Evolutionary conservation across 53 echinoderm and acorn worm species (phyloP).

Genomic region (Apostichopus leukothele): DNA sequence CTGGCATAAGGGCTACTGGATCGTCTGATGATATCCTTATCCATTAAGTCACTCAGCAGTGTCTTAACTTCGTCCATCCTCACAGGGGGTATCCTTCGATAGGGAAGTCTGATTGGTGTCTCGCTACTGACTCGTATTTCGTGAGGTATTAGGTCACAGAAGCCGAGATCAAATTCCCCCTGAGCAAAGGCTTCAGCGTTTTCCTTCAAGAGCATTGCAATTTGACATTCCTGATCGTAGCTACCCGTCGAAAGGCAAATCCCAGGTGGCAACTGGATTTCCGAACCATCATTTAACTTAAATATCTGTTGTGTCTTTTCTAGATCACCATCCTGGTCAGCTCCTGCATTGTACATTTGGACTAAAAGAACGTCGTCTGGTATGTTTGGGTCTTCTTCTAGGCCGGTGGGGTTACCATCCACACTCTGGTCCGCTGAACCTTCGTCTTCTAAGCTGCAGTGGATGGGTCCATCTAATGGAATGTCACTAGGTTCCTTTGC

Average conservation of each 20-base stretch:
- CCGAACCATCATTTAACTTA: background rate
- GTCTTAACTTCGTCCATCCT: constrained; percentile 3
- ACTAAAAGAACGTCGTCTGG: too few species aligned
- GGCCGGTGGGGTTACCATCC: background rate
- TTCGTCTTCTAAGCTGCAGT: background rate
- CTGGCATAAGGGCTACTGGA: constrained; percentile 51
- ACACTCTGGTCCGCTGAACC: background rate
- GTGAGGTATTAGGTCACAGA: background rate
- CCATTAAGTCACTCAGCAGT: background rate
- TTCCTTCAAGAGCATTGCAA: background rate
- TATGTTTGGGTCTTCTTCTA: too few species aligned
- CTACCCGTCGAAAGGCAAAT: background rate
- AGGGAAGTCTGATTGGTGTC: background rate
- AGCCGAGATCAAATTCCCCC: constrained; percentile 8
- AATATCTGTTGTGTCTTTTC: background rate
- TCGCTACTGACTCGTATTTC: background rate
- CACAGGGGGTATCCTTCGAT: background rate
- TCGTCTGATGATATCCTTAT: constrained; percentile 26
- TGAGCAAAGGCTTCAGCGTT: background rate
- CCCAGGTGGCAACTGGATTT: background rate
- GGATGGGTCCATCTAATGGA: background rate
- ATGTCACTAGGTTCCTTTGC: background rate
- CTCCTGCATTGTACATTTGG: background rate
- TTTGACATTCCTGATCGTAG: background rate
- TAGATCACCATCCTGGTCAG: background rate